Evolutionary conservation across 2,888 invertebrate genomes (phyloP).

Genomic region (Anoncus sp.): DNA sequence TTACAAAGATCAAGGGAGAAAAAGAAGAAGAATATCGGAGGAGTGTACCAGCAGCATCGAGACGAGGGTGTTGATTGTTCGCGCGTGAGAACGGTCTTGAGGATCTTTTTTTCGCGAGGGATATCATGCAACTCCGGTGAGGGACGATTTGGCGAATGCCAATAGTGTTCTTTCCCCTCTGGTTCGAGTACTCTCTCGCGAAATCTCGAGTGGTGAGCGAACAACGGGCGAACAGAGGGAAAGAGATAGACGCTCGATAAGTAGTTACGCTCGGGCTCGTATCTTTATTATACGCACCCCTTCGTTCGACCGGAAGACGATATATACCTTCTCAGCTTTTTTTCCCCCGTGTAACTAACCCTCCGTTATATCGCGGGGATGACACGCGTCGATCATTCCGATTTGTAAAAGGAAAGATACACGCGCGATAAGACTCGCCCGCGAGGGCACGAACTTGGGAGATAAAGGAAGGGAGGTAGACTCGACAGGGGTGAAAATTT

Average conservation of each 20-base stretch:
- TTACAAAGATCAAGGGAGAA: conserved; percentile 12
- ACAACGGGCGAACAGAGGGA: not conserved
- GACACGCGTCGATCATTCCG: conserved; percentile 35
- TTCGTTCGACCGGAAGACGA: conserved; percentile 2
- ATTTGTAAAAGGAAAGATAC: conserved; percentile 33
- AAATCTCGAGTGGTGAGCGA: not conserved
- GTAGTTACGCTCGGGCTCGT: conserved; percentile 2
- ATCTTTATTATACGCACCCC: conserved; percentile 37
- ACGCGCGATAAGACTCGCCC: conserved; percentile 26
- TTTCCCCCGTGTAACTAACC: not conserved
- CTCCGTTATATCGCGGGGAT: conserved; percentile 27
- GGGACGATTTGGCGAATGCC: not conserved
- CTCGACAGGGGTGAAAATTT: conserved; percentile 15
- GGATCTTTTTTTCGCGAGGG: conserved; percentile 11
- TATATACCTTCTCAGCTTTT: conserved; percentile 16
- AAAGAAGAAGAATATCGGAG: not conserved
- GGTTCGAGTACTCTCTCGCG: not conserved
- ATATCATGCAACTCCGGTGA: conserved; percentile 3
- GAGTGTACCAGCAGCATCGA: conserved; percentile 4
- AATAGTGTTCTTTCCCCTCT: conserved; percentile 4
- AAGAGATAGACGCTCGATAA: conserved; percentile 52
- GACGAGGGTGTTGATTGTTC: conserved; percentile 35
- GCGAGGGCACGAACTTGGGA: not conserved
- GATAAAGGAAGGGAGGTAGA: not conserved
- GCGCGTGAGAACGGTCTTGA: conserved; percentile 21